These are phyloP conservation scores for Electrona antarctica DNA, from an alignment of 2,113 vertebrate genomes.

Conservation along the genomic window DNA sequence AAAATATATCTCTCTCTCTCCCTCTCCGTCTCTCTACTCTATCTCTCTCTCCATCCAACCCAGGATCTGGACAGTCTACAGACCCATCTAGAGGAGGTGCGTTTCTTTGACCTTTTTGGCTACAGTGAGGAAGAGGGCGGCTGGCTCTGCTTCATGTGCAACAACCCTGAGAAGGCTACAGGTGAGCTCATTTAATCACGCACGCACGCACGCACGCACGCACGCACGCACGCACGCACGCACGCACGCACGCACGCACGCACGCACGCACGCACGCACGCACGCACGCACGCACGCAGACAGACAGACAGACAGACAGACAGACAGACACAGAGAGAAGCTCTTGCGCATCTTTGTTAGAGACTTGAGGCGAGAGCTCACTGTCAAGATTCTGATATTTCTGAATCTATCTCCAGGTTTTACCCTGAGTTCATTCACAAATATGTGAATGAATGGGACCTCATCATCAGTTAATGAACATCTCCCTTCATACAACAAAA, in stretches of 20 bases:
- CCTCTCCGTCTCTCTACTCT: slow-evolving; percentile 22
- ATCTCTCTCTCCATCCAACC: slow-evolving; percentile 24
- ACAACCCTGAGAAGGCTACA: slow-evolving; percentile 92
- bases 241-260: no score
- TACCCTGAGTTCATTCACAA: not conserved
- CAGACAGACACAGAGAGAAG: no score
- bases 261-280: no score
- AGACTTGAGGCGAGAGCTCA: not conserved
- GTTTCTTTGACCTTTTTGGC: slow-evolving; percentile 97
- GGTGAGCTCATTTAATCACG: slow-evolving; percentile 73
- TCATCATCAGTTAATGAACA: no score
- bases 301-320: no score
- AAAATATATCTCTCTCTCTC: slow-evolving; percentile 12
- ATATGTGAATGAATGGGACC: not conserved
- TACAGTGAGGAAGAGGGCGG: slow-evolving; percentile 87
- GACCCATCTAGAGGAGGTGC: slow-evolving; percentile 91
- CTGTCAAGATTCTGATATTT: no score
- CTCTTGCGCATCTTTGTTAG: no score
- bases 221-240: not conserved
- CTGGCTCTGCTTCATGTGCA: slow-evolving; percentile 99
- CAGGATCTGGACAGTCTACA: slow-evolving; percentile 91
- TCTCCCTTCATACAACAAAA: not conserved
- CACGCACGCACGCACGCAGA: no score
- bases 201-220: not conserved
- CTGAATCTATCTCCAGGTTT: no score